These are phyloP conservation scores for Corticium candelabrum DNA, from an alignment of 37 sponge, comb jelly and placozoan species.

Conservation along the genomic window DNA sequence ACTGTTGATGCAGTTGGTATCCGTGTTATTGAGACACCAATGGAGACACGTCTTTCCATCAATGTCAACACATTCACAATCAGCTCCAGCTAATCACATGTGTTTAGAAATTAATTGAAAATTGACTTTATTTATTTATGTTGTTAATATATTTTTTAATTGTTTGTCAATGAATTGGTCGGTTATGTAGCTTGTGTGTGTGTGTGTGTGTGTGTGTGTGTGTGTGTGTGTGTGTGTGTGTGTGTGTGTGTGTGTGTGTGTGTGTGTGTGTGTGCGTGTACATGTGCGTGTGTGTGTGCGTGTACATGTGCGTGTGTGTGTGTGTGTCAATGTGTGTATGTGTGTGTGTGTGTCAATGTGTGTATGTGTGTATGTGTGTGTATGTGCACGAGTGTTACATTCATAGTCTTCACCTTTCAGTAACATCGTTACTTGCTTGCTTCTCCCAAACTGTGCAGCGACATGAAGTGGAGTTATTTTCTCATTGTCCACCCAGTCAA, in stretches of 20 bases:
- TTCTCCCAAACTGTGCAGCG: conserved; percentile 47
- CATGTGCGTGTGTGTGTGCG: conserved; percentile 23
- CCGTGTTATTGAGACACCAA: conserved; percentile 62
- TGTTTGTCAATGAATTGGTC: no score
- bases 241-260: conserved; percentile 21
- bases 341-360: no score
- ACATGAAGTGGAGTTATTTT: conserved; percentile 72
- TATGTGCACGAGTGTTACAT: not conserved
- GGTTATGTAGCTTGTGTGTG: no score
- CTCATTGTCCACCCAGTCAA: conserved; percentile 51
- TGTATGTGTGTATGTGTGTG: conserved; percentile 21
- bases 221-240: conserved; percentile 16
- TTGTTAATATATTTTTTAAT: not conserved
- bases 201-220: no score
- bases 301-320: conserved; percentile 15
- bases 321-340: no score
- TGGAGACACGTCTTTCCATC: conserved; percentile 78
- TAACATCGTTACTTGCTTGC: not conserved
- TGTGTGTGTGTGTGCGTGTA: conserved; percentile 28
- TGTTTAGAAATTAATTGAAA: not conserved
- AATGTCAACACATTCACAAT: conserved; percentile 40
- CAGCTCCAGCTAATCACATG: not conserved
- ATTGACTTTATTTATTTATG: no score
- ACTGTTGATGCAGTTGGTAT: conserved; percentile 31
- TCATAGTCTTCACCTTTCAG: not conserved